phyloP scores from a whole-genome alignment of 2,113 vertebrate genomes.

The Formicarius rufipectus region DNA sequence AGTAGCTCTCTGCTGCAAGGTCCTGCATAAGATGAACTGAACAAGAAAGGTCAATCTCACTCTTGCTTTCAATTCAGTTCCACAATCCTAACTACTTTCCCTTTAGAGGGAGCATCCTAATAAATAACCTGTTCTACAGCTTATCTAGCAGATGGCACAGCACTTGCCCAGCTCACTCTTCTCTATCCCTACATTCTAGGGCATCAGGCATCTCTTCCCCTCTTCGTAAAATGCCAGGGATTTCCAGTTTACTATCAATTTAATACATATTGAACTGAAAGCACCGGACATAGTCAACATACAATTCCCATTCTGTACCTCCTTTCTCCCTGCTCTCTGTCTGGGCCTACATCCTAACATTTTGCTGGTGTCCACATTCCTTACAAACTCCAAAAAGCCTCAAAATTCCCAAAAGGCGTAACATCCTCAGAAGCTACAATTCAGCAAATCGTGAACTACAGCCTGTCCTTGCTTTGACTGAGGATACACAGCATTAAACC shows the following conservation, averaged over 20 bases:
- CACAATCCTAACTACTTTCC: not conserved
- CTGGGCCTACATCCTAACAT: not conserved
- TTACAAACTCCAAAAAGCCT: not conserved
- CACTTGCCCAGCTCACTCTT: not conserved
- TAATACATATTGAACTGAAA: not conserved
- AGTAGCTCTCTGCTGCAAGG: not conserved
- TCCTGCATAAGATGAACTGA: accelerated
- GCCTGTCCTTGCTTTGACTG: not conserved
- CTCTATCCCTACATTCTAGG: not conserved
- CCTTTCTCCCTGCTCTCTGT: not conserved
- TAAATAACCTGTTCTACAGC: not conserved
- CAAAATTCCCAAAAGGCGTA: not conserved
- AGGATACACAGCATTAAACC: not conserved
- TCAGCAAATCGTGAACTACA: not conserved
- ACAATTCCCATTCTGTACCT: not conserved
- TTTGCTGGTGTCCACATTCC: not conserved
- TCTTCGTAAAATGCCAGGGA: not conserved
- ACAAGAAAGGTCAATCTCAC: not conserved
- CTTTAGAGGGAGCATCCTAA: not conserved
- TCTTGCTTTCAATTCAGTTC: not conserved
- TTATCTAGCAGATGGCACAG: not conserved
- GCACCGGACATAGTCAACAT: not conserved
- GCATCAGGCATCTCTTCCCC: not conserved
- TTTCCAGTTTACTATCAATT: not conserved
- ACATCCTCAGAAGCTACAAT: not conserved